Base-by-base conservation (phyloP, 2,113 vertebrate species). In the Cyanistes caeruleus region DNA sequence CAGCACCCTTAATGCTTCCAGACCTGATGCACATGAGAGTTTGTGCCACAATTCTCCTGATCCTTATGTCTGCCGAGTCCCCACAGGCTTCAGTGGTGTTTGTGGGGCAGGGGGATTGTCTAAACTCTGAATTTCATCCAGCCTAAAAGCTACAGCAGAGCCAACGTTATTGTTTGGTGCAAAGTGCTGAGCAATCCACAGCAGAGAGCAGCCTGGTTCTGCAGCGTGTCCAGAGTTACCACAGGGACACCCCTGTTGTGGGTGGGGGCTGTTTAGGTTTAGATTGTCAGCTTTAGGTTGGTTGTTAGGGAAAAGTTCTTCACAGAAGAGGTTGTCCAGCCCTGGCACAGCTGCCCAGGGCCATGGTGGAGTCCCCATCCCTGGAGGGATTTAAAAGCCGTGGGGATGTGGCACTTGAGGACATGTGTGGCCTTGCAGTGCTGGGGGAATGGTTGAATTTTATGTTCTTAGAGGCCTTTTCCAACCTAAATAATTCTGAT, bases 311-410 rank as follows among this genome's bases (percentile, higher is more conserved):
- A 31, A 31, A 37, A 43, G 3, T 28, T 22, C 79, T 55, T 56
- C n/a, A 9, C 13, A 12, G 15, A 23, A 76, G 31, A 15, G 18
- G 1, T 2, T 76, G 14, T 62, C 48, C 63, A 69, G 9, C n/a
- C 24, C 46, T 75, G 53, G 62, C 39, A 74, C 15, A 59, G 44
- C 59, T 79, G 30, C 16, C 35, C 51, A 43, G 51, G 31, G 14
- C 58, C 0, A 0, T 7, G 41, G 1, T 51, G 52, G 48, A 43
- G 5, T 76, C 17, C 3, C 30, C 35, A 43, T 27, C 15, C 21
- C n/a, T 49, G 63, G 48, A 27, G 7, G 0, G 1, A 9, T 69
- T 69, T 31, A 14, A 35, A 48, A 62, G 11, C 53, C 5, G 0
- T 13, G 24, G 15, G 53, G 46, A 30, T 62, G 24, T 68, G 70